These are phyloP conservation scores for Zaprionus capensis DNA, from an alignment of 1,140 invertebrate genomes.

Conservation along the genomic window DNA sequence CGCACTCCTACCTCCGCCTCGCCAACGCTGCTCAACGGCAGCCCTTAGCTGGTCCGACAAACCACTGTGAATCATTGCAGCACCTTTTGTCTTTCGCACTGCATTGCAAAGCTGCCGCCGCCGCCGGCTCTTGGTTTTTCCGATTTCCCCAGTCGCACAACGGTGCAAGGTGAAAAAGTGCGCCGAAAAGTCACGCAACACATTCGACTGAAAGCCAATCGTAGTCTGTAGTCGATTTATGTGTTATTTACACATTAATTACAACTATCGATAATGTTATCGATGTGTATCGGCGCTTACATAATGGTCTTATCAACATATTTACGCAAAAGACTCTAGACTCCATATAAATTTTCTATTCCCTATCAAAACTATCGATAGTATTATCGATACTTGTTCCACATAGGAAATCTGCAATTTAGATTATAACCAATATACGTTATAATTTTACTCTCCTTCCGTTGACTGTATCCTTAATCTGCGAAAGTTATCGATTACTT, in stretches of 20 bases:
- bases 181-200: not conserved
- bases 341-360: no score
- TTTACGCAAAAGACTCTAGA: no score
- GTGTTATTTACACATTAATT: no score
- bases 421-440: no score
- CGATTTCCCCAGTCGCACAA: not conserved
- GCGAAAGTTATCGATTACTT: no score
- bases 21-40: not conserved
- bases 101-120: not conserved
- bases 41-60: not conserved
- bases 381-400: no score
- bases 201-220: not conserved
- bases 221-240: no score
- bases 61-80: constrained; percentile 43
- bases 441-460: no score
- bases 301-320: no score
- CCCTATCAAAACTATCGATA: no score
- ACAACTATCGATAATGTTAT: not conserved
- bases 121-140: constrained; percentile 13
- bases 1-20: not conserved
- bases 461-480: no score
- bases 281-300: not conserved
- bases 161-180: not conserved
- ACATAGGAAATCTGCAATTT: no score
- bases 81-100: constrained; percentile 65